phyloP scores from a whole-genome alignment of 2,888 invertebrate species.

The Cheilosia vernalis region DNA sequence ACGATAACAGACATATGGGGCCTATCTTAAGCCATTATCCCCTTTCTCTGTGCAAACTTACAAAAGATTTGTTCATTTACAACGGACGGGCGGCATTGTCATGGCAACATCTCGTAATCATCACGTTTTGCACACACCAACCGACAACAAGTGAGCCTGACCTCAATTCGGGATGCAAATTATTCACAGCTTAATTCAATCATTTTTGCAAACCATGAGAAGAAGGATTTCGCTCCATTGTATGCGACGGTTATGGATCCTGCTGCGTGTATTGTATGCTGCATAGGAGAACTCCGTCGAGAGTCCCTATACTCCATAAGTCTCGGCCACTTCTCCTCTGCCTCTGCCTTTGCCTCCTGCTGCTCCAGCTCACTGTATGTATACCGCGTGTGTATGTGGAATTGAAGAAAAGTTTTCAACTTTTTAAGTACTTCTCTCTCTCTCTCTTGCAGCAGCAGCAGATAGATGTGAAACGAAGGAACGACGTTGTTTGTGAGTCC shows the following conservation, averaged over 20 bases:
- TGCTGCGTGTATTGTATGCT: constrained; percentile 29
- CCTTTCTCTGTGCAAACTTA: not conserved
- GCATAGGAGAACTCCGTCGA: constrained; percentile 32
- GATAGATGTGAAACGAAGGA: not conserved
- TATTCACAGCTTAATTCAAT: constrained; percentile 68
- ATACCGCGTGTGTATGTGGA: constrained; percentile 14
- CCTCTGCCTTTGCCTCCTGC: not conserved
- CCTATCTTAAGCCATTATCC: not conserved
- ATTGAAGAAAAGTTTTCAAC: constrained; percentile 65
- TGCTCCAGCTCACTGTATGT: not conserved
- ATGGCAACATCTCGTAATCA: constrained; percentile 52
- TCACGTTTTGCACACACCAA: constrained; percentile 44
- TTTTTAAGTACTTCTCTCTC: constrained; percentile 58
- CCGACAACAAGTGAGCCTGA: constrained; percentile 62
- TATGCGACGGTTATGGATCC: constrained; percentile 9
- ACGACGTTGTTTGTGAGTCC: constrained; percentile 38
- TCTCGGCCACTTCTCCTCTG: constrained; percentile 33
- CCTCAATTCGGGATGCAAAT: constrained; percentile 68
- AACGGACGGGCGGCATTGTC: constrained; percentile 50
- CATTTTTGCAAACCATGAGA: constrained; percentile 55
- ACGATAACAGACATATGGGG: constrained; percentile 6
- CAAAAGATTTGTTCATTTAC: constrained; percentile 29
- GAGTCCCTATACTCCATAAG: constrained; percentile 23
- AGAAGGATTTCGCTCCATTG: constrained; percentile 36
- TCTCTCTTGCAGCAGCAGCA: constrained; percentile 4